Conservation (phyloP, 2,888 invertebrate species). For the Creontiades dilutus region DNA sequence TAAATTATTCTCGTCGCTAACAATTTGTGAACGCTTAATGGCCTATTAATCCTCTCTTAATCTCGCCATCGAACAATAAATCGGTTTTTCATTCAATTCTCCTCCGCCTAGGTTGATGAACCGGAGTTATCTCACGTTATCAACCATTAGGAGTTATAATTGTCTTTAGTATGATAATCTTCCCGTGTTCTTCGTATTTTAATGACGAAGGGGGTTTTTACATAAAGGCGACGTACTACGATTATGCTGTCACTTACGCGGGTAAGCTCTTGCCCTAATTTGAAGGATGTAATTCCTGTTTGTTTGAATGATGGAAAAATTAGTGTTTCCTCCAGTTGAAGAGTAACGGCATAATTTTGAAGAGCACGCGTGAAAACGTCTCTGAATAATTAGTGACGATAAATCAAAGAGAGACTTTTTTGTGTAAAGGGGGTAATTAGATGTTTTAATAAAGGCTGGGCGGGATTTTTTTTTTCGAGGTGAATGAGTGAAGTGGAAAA, state of each 20-base stretch:
- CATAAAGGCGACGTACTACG: background rate
- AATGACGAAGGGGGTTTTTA: constrained; percentile 6
- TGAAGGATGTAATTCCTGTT: constrained; percentile 50
- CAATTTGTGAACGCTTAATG: constrained; percentile 1
- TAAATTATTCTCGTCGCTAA: background rate
- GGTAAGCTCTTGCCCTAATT: constrained; percentile 21
- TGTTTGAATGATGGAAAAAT: constrained; percentile 49
- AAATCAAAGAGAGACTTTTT: constrained; percentile 25
- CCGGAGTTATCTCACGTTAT: background rate
- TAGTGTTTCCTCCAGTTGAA: constrained; percentile 1
- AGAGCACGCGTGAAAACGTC: constrained; percentile 43
- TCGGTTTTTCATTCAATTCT: constrained; percentile 25
- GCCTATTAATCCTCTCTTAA: background rate
- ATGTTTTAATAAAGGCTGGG: constrained; percentile 57
- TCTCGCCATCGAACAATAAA: constrained; percentile 28
- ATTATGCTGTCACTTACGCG: constrained; percentile 12
- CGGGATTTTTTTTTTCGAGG: background rate
- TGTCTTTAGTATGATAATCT: constrained; percentile 26
- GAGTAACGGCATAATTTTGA: constrained; percentile 45
- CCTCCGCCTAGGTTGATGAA: background rate
- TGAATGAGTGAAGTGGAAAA: constrained; percentile 6
- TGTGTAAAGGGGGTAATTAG: constrained; percentile 23
- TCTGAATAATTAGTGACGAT: constrained; percentile 44
- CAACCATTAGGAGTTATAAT: background rate
- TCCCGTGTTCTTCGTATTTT: background rate